Evolutionary conservation across 2,113 vertebrate genomes (phyloP), one percentile per base, ranked within the genome.

Genomic region (Emydura subglobosa): DNA sequence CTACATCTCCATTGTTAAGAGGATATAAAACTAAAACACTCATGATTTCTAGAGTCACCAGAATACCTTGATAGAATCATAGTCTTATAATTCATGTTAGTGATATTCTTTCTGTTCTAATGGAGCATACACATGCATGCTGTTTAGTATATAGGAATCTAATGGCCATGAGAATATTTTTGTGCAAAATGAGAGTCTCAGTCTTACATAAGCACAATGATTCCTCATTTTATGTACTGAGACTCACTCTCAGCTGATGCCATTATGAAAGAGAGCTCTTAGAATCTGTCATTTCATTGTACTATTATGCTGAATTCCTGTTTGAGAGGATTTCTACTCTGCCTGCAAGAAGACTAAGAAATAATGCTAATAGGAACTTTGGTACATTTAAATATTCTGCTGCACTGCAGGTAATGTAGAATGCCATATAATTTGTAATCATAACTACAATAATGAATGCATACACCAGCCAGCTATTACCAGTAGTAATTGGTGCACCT

Each of bases 401-500:
- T 55, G 92, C 86, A 29, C 89, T 95, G 47, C 85, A 51, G 87
- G 93, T 96, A 95, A 93, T 84, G 10, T 2, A 83, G 94, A 83
- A 54, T 27, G 94, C 65, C 7, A 0, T 79, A 83, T 95, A 95
- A 97, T 96, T 96, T 97, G 90, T 89, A 79, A 80, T 96, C 97
- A 97, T 98, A 97, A 97, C 96, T 96, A 83, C 83, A 89, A 87
- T 98, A 98, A 98, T 97, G 97, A 96, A 91, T 87, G 96, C 90
- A 82, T 95, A 90, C 85, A 79, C 83, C 25, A 95, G 96, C 95
- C 98, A 98, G 98, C 98, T 98, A 98, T 99, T 99, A 98, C 98
- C 98, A 97, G 97, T 97, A 97, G 97, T 99, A 98, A 99, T 98
- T 98, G 98, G 98, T 91, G 92, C 97, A 98, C 97, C 98, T 99